Percentiles rank a stretch among this genome's conserved stretches.
Evolutionary conservation across 2,888 invertebrate genomes (phyloP).

Genomic region (Clusia tigrina): DNA sequence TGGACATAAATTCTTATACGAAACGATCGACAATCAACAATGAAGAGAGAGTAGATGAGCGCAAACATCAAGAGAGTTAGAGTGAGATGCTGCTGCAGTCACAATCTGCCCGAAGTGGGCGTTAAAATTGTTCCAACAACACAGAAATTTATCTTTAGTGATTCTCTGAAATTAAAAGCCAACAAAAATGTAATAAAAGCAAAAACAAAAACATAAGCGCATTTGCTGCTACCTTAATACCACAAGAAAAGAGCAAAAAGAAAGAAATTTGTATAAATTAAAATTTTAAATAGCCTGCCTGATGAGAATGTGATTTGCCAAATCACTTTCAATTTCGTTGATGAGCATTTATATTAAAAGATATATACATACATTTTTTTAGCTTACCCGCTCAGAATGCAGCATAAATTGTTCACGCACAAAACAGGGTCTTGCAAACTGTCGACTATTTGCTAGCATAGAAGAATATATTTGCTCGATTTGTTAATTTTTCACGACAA

Average conservation of each 20-base stretch:
- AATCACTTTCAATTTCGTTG: not conserved
- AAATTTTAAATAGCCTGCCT: too few relatives aligned
- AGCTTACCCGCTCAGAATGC: not conserved
- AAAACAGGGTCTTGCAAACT: not conserved
- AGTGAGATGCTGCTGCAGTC: slow-evolving; percentile 4
- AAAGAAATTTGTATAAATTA: not conserved
- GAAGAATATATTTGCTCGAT: not conserved
- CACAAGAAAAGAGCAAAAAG: not conserved
- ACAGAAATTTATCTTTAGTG: slow-evolving; percentile 25
- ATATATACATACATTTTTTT: not conserved
- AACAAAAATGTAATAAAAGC: not conserved
- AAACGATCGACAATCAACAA: not conserved
- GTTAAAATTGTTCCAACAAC: slow-evolving; percentile 27
- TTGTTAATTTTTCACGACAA: not conserved
- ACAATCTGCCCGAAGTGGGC: slow-evolving; percentile 31
- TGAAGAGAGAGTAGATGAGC: not conserved
- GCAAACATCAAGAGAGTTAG: not conserved
- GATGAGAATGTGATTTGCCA: too few relatives aligned
- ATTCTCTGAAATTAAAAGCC: slow-evolving; percentile 21
- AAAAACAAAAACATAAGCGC: not conserved
- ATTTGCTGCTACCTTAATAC: not conserved
- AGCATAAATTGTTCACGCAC: not conserved
- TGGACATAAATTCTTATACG: not conserved
- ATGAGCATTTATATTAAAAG: too few relatives aligned
- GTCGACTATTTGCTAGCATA: too few relatives aligned